These are phyloP conservation scores for Lampris megalopsis DNA, from an alignment of 2,113 vertebrate genomes.

Conservation along the genomic window DNA sequence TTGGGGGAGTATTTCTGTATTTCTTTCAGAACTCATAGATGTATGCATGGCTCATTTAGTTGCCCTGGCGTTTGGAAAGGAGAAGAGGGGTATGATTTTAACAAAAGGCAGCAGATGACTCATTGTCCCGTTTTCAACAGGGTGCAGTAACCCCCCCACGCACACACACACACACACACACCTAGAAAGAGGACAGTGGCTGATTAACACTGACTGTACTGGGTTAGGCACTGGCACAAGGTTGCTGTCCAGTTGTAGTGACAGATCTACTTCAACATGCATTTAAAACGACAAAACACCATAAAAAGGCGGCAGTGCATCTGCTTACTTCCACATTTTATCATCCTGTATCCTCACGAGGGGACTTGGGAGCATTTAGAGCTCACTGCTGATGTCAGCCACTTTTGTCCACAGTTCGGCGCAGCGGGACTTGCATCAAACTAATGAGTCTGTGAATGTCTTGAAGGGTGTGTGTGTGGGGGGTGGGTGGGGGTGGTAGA, in stretches of 20 bases:
- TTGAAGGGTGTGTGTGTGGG: not conserved
- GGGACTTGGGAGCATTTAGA: not conserved
- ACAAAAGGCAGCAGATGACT: too few species aligned
- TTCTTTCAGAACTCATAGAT: too few species aligned
- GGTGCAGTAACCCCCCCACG: too few species aligned
- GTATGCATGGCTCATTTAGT: too few species aligned
- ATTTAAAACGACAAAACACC: not conserved
- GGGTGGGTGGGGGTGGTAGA: not conserved
- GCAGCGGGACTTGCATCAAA: not conserved
- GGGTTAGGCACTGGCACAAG: not conserved
- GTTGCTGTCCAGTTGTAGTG: not conserved
- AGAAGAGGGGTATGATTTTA: too few species aligned
- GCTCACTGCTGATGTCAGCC: constrained; percentile 3
- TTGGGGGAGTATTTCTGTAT: too few species aligned
- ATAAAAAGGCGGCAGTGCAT: not conserved
- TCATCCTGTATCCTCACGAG: not conserved
- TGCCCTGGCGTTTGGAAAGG: too few species aligned
- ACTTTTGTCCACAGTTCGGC: not conserved
- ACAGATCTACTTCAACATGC: not conserved
- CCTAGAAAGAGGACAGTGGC: not conserved
- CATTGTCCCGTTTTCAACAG: too few species aligned
- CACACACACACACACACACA: too few species aligned
- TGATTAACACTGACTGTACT: not conserved
- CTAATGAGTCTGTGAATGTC: constrained; percentile 1
- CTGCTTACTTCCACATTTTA: not conserved